A percentile compares a stretch with the other conserved stretches of the same genome.
Evolutionary conservation across 2,113 vertebrate species (phyloP).

Genomic region (Hylia prasina): DNA sequence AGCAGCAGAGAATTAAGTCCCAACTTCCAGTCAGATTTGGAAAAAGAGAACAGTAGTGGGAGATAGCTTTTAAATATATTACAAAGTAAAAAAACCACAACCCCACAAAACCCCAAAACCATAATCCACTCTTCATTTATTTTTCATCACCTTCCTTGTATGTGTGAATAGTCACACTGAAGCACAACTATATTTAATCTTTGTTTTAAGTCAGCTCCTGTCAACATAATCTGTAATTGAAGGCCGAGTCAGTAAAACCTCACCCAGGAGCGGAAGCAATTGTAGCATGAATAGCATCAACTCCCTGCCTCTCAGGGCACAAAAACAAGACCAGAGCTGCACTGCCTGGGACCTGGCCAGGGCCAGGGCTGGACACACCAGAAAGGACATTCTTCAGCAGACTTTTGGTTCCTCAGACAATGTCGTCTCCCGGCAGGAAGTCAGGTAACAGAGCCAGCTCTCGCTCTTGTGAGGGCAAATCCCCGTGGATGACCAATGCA

Average conservation of each 20-base stretch:
- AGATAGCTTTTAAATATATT: constrained; percentile 2
- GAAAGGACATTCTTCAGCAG: not conserved
- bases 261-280: accelerated
- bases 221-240: not conserved
- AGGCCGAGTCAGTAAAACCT: not conserved
- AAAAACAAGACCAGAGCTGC: not conserved
- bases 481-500: not conserved
- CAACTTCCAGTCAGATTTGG: not conserved
- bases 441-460: not conserved
- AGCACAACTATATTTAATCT: constrained; percentile 4
- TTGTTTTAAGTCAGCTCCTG: constrained; percentile 12
- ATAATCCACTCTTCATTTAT: not conserved
- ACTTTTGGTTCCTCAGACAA: not conserved
- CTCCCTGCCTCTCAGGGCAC: not conserved
- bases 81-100: not conserved
- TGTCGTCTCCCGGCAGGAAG: not conserved
- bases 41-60: not conserved
- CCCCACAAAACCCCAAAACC: not conserved
- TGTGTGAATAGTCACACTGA: not conserved
- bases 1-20: not conserved
- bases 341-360: not conserved
- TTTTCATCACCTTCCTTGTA: constrained; percentile 26
- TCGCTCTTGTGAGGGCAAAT: not conserved
- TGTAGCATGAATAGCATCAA: not conserved
- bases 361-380: not conserved